These are phyloP conservation scores for Drosophila mojavensis DNA, from an alignment of 1,140 invertebrate genomes.

Conservation along the genomic window DNA sequence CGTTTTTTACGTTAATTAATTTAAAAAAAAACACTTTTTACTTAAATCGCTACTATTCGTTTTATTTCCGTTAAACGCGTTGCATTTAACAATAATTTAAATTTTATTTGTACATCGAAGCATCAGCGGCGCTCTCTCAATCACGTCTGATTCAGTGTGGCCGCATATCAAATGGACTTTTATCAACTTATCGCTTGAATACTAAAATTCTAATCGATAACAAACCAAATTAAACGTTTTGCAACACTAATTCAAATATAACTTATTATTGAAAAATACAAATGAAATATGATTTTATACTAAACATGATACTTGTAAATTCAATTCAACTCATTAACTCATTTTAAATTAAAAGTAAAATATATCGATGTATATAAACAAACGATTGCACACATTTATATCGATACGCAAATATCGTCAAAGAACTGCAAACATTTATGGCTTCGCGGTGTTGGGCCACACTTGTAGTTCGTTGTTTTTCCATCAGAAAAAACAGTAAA, in stretches of 20 bases:
- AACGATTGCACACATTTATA: background rate
- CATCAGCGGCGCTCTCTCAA: constrained; percentile 56
- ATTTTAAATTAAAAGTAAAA: background rate
- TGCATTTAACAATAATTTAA: constrained; percentile 63
- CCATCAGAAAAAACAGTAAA: constrained; percentile 46
- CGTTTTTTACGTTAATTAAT: constrained; percentile 18
- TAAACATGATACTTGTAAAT: too few relatives aligned
- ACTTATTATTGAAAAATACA: background rate
- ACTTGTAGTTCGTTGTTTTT: constrained; percentile 46
- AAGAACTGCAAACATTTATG: constrained; percentile 19
- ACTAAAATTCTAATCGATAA: background rate
- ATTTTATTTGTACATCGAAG: constrained; percentile 61
- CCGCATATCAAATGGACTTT: background rate
- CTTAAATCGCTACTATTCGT: constrained; percentile 42
- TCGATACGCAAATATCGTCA: constrained; percentile 3
- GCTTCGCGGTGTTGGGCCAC: constrained; percentile 28
- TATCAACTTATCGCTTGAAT: constrained; percentile 2
- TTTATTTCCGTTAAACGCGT: constrained; percentile 47
- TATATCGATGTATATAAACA: background rate
- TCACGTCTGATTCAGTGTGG: constrained; percentile 41
- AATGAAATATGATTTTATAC: background rate
- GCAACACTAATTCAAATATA: constrained; percentile 12
- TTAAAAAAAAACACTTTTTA: constrained; percentile 19
- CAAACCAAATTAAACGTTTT: background rate
- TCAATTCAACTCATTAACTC: background rate